These are phyloP conservation scores for Calvadosia cruxmelitensis DNA, from an alignment of 30 jellyfish, hydroid and myxozoan genomes.

Conservation along the genomic window DNA sequence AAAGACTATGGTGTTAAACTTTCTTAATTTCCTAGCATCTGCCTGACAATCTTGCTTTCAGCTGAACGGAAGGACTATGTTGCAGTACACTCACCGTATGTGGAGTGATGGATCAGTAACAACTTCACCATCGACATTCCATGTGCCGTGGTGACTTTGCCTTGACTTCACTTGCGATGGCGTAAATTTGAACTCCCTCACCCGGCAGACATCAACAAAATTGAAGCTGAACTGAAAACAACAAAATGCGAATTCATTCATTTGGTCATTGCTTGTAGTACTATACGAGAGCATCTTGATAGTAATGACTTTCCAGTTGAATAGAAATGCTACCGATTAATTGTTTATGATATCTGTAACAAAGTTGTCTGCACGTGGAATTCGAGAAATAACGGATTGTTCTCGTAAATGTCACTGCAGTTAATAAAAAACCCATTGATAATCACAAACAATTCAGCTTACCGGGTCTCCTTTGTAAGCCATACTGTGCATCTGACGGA, in stretches of 20 bases:
- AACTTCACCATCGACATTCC: constrained; percentile 93
- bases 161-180: constrained; percentile 14
- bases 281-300: no score
- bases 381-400: neutral
- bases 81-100: constrained; percentile 37
- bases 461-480: constrained; percentile 70
- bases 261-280: no score
- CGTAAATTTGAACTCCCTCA: constrained; percentile 63
- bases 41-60: no score
- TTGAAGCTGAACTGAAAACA: constrained; percentile 62
- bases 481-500: constrained; percentile 59
- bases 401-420: neutral
- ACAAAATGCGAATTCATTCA: no score
- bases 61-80: neutral
- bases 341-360: no score
- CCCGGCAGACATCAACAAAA: constrained; percentile 70
- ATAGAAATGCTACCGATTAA: no score
- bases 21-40: no score
- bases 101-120: constrained; percentile 53
- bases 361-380: neutral
- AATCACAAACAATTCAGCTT: constrained; percentile 3
- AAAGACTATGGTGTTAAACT: no score
- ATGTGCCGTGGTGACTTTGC: constrained; percentile 13
- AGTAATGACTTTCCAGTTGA: no score
- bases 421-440: neutral